Base-by-base conservation (phyloP, 2,888 invertebrate genomes). In the Synergus laeviventris region DNA sequence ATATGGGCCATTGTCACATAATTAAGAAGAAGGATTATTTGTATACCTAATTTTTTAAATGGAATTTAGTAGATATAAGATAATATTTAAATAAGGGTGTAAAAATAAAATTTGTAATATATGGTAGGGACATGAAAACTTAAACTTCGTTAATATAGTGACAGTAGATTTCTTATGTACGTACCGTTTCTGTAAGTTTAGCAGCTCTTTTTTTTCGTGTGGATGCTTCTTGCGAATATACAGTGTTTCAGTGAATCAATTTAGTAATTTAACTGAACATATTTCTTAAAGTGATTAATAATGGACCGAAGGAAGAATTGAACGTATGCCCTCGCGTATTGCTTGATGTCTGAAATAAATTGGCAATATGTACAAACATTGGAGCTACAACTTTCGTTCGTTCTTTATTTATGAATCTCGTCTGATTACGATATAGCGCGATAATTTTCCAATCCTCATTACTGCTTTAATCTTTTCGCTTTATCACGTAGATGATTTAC, bases 401-500 rank as follows among this genome's bases (percentile, higher is more conserved):
- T 64, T 64, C 18, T 79, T 79, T 78, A 79, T 79, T 81, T 79
- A 81, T 78, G 77, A 78, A 79, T 81, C 78, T 81, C 76, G 78
- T 75, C 79, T 79, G 78, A 78, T 80, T 76, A 77, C 80, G 79
- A 78, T 80, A 49, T 70, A 77, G 74, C 70, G 81, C 77, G 77
- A 82, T 80, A 82, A 83, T 83, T 81, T 78, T 77, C 75, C 64
- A 78, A 79, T 78, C 77, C 83, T 85, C 82, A 83, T 86, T 83
- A 84, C 76, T 77, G 82, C 80, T 83, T 81, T 84, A 85, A 86
- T 81, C 85, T 85, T 85, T 88, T 86, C 84, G 84, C 80, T 84
- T 84, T 82, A 84, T 84, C 85, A 84, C 81, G 81, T 81, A 81
- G 82, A 87, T 86, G 87, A 87, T 87, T 88, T 86, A 88, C 79